A percentile compares a stretch with the other conserved stretches of the same genome.
phyloP scores from a whole-genome alignment of 2,113 vertebrate genomes.

The Lophotis ruficrista region DNA sequence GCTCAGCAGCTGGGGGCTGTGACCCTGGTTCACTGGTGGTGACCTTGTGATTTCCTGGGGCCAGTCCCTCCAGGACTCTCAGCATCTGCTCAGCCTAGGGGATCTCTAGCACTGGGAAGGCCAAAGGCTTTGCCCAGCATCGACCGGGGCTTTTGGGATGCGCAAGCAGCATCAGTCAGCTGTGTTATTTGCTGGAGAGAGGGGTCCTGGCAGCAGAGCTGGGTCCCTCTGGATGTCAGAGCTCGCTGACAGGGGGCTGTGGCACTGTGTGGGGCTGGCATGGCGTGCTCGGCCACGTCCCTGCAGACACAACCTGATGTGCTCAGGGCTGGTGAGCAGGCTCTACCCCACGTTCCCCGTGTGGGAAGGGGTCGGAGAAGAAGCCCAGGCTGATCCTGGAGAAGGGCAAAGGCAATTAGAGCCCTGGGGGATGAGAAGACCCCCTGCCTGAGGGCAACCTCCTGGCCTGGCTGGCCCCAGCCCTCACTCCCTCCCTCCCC shows the following conservation, averaged over 20 bases:
- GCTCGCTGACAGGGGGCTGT: not conserved
- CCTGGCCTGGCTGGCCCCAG: not conserved
- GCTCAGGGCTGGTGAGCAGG: not conserved
- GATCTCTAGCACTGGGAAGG: not conserved
- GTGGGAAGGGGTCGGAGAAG: not conserved
- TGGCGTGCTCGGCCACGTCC: not conserved
- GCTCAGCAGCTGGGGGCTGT: not conserved
- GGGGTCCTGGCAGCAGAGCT: not conserved
- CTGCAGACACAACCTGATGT: not conserved
- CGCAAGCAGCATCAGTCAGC: fast-evolving
- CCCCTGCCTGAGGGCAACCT: not conserved
- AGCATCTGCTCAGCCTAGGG: not conserved
- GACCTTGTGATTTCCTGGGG: not conserved
- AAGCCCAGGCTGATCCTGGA: not conserved
- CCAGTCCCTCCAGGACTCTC: not conserved
- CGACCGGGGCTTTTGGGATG: fast-evolving
- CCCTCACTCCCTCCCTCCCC: not conserved
- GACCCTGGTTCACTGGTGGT: not conserved
- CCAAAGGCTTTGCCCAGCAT: not conserved
- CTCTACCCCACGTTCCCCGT: fast-evolving
- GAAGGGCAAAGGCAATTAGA: not conserved
- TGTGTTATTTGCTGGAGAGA: not conserved
- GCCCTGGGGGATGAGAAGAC: not conserved
- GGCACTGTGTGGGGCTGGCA: not conserved
- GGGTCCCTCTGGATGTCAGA: not conserved